A percentile compares a stretch with the other conserved stretches of the same genome.
Evolutionary conservation across 2,113 vertebrate genomes (phyloP).

Genomic region (Amia ocellicauda): DNA sequence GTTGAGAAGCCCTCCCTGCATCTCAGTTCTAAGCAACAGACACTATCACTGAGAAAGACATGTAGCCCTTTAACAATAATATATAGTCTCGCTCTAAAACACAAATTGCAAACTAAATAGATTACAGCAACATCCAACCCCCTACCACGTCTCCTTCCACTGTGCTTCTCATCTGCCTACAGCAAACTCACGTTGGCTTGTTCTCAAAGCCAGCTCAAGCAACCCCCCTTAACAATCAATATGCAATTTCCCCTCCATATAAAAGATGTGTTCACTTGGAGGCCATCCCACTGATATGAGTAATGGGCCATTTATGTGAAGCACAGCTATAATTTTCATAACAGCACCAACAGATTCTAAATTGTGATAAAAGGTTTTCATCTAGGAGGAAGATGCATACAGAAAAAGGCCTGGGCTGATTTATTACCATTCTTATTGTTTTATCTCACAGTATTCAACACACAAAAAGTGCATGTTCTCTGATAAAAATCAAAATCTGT

Average conservation of each 20-base stretch:
- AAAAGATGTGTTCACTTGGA: slow-evolving; percentile 57
- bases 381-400: slow-evolving; percentile 41
- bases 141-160: slow-evolving; percentile 29
- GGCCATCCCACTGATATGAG: slow-evolving; percentile 45
- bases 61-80: slow-evolving; percentile 72
- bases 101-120: slow-evolving; percentile 77
- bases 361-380: slow-evolving; percentile 61
- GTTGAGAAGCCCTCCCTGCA: too few species aligned
- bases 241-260: slow-evolving; percentile 60
- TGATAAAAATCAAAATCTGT: not conserved
- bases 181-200: slow-evolving; percentile 13
- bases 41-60: slow-evolving; percentile 38
- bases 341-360: slow-evolving; percentile 47
- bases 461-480: slow-evolving; percentile 27
- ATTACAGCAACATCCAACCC: slow-evolving; percentile 58
- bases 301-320: slow-evolving; percentile 49
- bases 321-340: slow-evolving; percentile 54
- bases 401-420: slow-evolving; percentile 24
- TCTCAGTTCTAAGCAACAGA: too few species aligned
- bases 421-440: slow-evolving; percentile 38
- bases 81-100: slow-evolving; percentile 67
- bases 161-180: slow-evolving; percentile 6
- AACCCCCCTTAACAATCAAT: slow-evolving; percentile 55
- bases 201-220: slow-evolving; percentile 41
- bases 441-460: slow-evolving; percentile 35